Conservation (phyloP, 2,888 invertebrate genomes). For the Caenorhabditis sinica region DNA sequence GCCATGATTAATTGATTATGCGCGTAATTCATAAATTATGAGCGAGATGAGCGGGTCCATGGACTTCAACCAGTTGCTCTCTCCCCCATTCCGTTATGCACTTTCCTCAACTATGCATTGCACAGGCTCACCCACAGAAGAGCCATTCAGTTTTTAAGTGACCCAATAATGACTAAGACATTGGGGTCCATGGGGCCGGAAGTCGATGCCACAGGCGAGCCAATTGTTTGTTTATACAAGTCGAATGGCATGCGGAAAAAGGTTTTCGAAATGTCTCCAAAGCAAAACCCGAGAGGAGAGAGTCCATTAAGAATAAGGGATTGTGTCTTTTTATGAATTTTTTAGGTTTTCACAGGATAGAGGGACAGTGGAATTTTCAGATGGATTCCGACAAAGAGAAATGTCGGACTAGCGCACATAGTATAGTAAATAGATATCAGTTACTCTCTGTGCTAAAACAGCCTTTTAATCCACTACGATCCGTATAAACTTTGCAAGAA, state of each 20-base stretch:
- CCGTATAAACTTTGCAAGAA: neutral
- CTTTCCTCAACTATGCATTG: conserved; percentile 60
- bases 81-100: conserved; percentile 27
- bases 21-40: conserved; percentile 62
- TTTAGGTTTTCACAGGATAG: neutral
- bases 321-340: conserved; percentile 13
- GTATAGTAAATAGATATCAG: no score
- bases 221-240: conserved; percentile 66
- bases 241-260: conserved; percentile 60
- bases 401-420: no score
- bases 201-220: conserved; percentile 39
- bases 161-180: conserved; percentile 60
- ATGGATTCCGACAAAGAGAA: no score
- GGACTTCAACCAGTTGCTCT: conserved; percentile 1
- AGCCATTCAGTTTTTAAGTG: conserved; percentile 59
- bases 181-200: conserved; percentile 34
- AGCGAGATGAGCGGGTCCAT: conserved; percentile 36
- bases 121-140: conserved; percentile 12
- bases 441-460: no score
- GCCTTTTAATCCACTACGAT: neutral
- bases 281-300: conserved; percentile 10
- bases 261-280: conserved; percentile 57
- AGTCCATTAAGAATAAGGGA: conserved; percentile 26
- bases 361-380: neutral
- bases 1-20: conserved; percentile 52